phyloP scores from a whole-genome alignment of 1,140 invertebrate species.

The Campoletis sonorensis region DNA sequence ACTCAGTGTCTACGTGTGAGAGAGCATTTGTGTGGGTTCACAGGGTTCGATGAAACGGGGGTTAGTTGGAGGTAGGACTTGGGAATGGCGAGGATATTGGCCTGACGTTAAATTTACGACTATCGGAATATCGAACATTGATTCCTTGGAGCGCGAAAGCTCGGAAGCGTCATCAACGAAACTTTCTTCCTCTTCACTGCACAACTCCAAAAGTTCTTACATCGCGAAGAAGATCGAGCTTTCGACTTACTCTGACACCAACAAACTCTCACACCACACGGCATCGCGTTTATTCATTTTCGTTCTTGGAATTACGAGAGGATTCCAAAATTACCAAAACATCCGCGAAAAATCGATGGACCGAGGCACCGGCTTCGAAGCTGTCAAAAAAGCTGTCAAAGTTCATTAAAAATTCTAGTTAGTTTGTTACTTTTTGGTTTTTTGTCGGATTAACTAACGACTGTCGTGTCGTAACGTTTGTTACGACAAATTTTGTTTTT shows the following conservation, averaged over 20 bases:
- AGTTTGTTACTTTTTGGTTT: too few relatives aligned
- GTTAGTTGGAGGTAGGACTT: not conserved
- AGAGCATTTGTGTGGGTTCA: too few relatives aligned
- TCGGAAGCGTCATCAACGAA: slow-evolving; percentile 7
- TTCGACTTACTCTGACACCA: not conserved
- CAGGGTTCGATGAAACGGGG: not conserved
- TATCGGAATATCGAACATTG: slow-evolving; percentile 40
- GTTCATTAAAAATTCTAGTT: not conserved
- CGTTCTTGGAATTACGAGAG: not conserved
- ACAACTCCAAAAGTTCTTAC: slow-evolving; percentile 3
- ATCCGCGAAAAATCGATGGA: not conserved
- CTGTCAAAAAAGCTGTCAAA: too few relatives aligned
- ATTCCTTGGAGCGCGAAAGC: slow-evolving; percentile 16
- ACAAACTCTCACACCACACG: not conserved
- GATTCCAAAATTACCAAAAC: not conserved
- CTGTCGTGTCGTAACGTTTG: too few relatives aligned
- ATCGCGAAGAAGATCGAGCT: slow-evolving; percentile 3
- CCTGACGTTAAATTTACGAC: slow-evolving; percentile 36
- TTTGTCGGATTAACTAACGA: too few relatives aligned
- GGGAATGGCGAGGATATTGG: slow-evolving; percentile 15
- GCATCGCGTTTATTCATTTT: not conserved
- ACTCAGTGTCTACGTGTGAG: not conserved
- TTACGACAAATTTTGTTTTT: too few relatives aligned
- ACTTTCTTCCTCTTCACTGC: not conserved
- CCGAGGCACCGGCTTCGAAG: not conserved